These are phyloP conservation scores for Drosophila setifemur DNA, from an alignment of 1,140 invertebrate genomes.

Conservation along the genomic window DNA sequence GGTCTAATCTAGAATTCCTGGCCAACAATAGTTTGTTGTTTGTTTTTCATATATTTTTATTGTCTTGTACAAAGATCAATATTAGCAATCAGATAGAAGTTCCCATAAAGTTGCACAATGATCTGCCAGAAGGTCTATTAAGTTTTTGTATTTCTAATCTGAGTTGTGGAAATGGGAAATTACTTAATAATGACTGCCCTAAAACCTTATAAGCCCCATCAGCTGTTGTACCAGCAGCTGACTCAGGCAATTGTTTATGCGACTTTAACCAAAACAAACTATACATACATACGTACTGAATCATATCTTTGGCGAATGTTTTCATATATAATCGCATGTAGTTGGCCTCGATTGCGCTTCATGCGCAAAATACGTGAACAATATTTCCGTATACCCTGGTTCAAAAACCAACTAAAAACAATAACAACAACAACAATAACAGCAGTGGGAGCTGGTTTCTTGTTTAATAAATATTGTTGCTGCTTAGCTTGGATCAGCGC, in stretches of 20 bases:
- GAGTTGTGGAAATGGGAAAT: no score
- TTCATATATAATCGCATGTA: neutral
- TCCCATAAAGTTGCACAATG: neutral
- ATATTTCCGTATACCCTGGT: conserved; percentile 50
- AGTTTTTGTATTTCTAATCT: no score
- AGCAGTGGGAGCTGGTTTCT: conserved; percentile 22
- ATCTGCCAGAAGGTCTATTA: no score
- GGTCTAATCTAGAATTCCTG: conserved; percentile 23
- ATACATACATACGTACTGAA: neutral
- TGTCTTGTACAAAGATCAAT: conserved; percentile 44
- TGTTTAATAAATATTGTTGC: conserved; percentile 23
- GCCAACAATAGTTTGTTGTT: conserved; percentile 10
- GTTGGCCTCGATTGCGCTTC: conserved; percentile 50
- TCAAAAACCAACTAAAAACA: conserved; percentile 22
- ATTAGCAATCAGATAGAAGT: conserved; percentile 8
- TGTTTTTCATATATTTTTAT: conserved; percentile 16
- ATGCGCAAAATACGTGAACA: conserved; percentile 24
- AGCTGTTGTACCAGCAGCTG: conserved; percentile 8
- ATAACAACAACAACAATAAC: conserved; percentile 16
- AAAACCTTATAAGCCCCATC: neutral
- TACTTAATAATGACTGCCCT: neutral
- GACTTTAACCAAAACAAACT: conserved; percentile 6
- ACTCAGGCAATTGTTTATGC: conserved; percentile 1
- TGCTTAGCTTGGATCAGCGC: conserved; percentile 1
- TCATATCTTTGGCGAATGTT: conserved; percentile 12